Percentiles rank a stretch among this genome's conserved stretches.
Evolutionary conservation across 2,113 vertebrate genomes (phyloP).

Genomic region (Mandrillus leucophaeus): DNA sequence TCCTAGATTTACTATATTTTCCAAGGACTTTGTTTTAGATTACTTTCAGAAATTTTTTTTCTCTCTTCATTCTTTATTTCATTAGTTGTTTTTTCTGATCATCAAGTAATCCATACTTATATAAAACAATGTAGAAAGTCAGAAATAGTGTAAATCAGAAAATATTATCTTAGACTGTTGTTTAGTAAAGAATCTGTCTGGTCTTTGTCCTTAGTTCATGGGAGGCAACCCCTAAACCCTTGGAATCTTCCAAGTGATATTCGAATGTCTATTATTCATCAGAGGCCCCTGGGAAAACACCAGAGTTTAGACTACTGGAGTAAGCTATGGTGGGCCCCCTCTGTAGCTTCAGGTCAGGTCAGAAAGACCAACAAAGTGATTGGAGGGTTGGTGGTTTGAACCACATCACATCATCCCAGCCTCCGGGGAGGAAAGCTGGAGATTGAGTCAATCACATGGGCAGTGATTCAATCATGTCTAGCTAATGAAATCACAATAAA

Average conservation of each 20-base stretch:
- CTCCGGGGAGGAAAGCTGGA: neutral
- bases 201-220: neutral
- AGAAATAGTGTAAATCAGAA: neutral
- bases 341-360: neutral
- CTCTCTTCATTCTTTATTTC: neutral
- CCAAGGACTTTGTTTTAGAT: neutral
- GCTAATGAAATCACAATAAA: neutral
- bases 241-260: neutral
- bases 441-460: neutral
- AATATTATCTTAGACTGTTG: neutral
- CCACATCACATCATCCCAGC: neutral
- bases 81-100: neutral
- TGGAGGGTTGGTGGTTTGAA: neutral
- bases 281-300: neutral
- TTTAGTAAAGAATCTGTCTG: neutral
- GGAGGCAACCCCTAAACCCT: neutral
- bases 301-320: neutral
- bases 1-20: neutral
- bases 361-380: neutral
- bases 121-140: neutral
- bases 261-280: neutral
- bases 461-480: neutral
- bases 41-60: neutral
- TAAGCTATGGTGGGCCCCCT: too few relatives aligned
- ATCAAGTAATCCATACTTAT: neutral